These are phyloP conservation scores for Xylota sylvarum DNA, from an alignment of 2,888 invertebrate genomes.

Conservation along the genomic window DNA sequence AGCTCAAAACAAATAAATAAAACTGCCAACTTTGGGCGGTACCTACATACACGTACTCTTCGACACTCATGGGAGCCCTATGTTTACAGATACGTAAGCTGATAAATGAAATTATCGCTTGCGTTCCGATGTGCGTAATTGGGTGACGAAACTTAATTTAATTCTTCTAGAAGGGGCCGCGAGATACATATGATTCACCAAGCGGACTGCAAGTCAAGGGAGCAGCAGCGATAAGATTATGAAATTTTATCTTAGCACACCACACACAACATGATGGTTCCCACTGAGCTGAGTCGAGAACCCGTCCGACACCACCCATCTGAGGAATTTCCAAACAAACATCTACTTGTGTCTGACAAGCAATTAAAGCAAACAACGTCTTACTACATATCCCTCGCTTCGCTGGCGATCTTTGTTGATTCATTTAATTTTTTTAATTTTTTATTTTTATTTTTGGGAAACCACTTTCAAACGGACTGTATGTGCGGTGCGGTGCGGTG, in stretches of 20 bases:
- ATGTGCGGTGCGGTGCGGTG: too few relatives aligned
- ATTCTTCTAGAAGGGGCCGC: not conserved
- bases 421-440: not conserved
- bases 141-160: conserved; percentile 63
- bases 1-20: conserved; percentile 33
- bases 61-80: not conserved
- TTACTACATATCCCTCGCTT: conserved; percentile 17
- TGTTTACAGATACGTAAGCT: conserved; percentile 9
- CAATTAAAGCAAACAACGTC: conserved; percentile 63
- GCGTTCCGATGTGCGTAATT: conserved; percentile 58
- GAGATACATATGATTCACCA: conserved; percentile 24
- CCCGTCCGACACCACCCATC: conserved; percentile 26
- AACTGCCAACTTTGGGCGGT: not conserved
- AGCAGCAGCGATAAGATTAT: conserved; percentile 31
- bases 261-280: not conserved
- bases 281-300: not conserved
- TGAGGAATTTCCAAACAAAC: conserved; percentile 49
- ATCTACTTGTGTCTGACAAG: conserved; percentile 42
- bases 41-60: not conserved
- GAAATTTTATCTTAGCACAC: conserved; percentile 13
- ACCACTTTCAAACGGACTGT: not conserved
- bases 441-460: not conserved
- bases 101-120: conserved; percentile 46
- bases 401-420: conserved; percentile 15
- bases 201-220: conserved; percentile 8